Percentiles rank a stretch among this genome's conserved stretches.
Conservation (phyloP, 2,888 invertebrate species). For the Acleris sparsana region DNA sequence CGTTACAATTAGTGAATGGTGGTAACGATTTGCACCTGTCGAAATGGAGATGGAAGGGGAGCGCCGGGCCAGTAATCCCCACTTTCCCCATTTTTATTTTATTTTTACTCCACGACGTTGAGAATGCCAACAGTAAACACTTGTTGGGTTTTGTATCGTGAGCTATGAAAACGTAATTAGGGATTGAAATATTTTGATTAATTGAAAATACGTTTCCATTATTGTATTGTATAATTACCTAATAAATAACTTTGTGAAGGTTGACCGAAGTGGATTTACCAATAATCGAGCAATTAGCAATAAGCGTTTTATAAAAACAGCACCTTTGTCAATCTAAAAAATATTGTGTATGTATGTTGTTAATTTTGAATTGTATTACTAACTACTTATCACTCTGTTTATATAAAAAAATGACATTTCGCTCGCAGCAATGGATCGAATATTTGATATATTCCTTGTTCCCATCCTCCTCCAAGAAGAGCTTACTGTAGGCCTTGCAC, state of each 20-base stretch:
- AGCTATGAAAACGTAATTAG: conserved; percentile 6
- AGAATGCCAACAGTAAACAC: conserved; percentile 46
- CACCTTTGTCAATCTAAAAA: conserved; percentile 54
- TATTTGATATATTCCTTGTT: neutral
- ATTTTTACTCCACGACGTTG: conserved; percentile 24
- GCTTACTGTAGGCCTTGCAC: neutral
- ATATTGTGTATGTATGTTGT: neutral
- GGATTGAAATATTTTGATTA: neutral
- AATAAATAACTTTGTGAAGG: conserved; percentile 53
- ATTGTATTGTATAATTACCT: conserved; percentile 8
- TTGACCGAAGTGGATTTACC: conserved; percentile 52
- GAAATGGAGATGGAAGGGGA: neutral
- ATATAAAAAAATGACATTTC: neutral
- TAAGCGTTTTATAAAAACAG: neutral
- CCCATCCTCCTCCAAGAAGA: neutral
- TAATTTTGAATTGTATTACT: neutral
- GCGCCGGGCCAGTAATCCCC: conserved; percentile 41
- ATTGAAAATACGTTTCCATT: conserved; percentile 16
- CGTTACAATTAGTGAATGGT: neutral
- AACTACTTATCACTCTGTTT: neutral
- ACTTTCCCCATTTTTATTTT: conserved; percentile 45
- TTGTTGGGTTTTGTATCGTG: conserved; percentile 59
- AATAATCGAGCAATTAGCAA: too few relatives aligned
- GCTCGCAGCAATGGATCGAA: neutral
- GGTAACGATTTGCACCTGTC: neutral